These are phyloP conservation scores for Syrista parreyssii DNA, from an alignment of 2,888 invertebrate species.

Conservation along the genomic window DNA sequence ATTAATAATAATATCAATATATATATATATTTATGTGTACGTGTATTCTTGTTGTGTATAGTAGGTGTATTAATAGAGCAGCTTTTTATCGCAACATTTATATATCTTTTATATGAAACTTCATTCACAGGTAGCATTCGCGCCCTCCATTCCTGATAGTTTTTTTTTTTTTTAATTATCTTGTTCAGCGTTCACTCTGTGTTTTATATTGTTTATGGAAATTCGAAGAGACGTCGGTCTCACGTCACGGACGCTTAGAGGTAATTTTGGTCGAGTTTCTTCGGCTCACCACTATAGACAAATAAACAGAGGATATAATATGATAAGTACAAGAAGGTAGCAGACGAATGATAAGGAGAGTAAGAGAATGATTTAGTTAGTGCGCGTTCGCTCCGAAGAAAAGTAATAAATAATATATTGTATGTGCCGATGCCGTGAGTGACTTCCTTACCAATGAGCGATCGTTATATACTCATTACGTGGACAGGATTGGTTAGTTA, in stretches of 20 bases:
- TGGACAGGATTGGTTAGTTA: too few relatives aligned
- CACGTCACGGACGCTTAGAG: slow-evolving; percentile 41
- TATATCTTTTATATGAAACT: slow-evolving; percentile 56
- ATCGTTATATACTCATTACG: too few relatives aligned
- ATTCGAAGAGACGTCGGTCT: slow-evolving; percentile 39
- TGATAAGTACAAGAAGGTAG: background rate
- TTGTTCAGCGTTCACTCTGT: background rate
- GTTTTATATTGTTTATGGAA: slow-evolving; percentile 31
- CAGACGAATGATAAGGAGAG: slow-evolving; percentile 14
- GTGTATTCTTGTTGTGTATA: slow-evolving; percentile 16
- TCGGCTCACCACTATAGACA: background rate
- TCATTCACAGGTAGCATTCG: slow-evolving; percentile 59
- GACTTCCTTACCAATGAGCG: too few relatives aligned
- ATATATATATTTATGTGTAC: slow-evolving; percentile 38
- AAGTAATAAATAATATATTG: too few relatives aligned
- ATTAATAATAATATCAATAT: slow-evolving; percentile 9
- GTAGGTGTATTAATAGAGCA: slow-evolving; percentile 19
- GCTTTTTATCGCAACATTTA: slow-evolving; percentile 53
- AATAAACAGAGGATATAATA: too few relatives aligned
- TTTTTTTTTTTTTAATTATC: slow-evolving; percentile 14
- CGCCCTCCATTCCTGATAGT: slow-evolving; percentile 39
- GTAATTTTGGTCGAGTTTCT: slow-evolving; percentile 45
- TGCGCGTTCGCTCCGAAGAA: too few relatives aligned
- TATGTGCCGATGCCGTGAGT: too few relatives aligned
- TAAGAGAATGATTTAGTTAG: slow-evolving; percentile 15